Percentiles rank a stretch among this genome's conserved stretches.
phyloP scores from a whole-genome alignment of 2,797 vertebrate genomes.

The Pyrocephalus nanus region DNA sequence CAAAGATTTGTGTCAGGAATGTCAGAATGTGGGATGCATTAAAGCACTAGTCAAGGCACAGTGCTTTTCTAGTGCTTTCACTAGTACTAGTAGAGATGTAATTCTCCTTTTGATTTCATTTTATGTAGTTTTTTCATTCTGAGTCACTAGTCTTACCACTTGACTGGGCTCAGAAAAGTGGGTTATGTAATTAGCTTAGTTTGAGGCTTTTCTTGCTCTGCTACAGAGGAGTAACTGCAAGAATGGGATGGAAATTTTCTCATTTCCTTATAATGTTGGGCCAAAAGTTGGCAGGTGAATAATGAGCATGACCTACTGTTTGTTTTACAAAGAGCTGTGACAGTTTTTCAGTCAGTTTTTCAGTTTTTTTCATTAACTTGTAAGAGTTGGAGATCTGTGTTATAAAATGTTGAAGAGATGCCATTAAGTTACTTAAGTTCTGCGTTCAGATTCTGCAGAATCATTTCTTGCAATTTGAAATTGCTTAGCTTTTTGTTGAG shows the following conservation, averaged over 20 bases:
- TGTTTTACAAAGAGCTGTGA: background rate
- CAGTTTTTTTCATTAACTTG: background rate
- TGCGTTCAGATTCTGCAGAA: background rate
- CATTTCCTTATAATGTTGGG: background rate
- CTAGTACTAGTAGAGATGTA: background rate
- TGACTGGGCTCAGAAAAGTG: background rate
- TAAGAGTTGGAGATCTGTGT: background rate
- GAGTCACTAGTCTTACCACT: background rate
- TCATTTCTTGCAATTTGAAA: background rate
- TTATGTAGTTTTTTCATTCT: background rate
- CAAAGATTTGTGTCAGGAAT: background rate
- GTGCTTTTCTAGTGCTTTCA: background rate
- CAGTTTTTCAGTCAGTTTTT: background rate
- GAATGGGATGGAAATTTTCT: background rate
- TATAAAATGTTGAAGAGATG: background rate
- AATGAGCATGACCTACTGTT: background rate
- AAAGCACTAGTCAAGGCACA: background rate
- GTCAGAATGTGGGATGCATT: background rate
- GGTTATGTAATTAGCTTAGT: background rate
- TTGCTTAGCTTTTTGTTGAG: background rate
- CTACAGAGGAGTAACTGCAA: background rate
- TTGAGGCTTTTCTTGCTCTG: background rate
- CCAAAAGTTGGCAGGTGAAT: background rate
- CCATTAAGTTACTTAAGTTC: background rate
- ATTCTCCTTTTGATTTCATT: background rate